Evolutionary conservation across 2,888 invertebrate genomes (phyloP).

Genomic region (Scaptomyza parva): DNA sequence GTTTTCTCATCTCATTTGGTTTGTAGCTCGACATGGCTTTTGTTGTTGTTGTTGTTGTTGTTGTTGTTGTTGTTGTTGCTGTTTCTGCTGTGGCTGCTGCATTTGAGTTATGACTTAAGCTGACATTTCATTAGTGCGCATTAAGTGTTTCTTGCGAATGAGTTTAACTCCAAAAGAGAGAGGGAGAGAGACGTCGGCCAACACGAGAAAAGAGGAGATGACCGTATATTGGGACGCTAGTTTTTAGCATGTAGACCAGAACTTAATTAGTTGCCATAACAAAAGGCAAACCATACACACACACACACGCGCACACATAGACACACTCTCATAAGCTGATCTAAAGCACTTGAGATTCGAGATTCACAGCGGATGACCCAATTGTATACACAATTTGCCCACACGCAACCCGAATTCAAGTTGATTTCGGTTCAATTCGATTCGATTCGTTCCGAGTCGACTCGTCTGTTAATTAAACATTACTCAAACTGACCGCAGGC

Average conservation of each 20-base stretch:
- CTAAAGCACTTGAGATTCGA: conserved; percentile 25
- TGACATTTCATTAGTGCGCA: conserved; percentile 83
- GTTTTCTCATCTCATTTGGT: conserved; percentile 39
- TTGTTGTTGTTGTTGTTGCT: conserved; percentile 44
- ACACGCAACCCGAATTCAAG: conserved; percentile 25
- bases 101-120: conserved; percentile 83
- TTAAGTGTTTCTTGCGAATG: conserved; percentile 77
- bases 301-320: conserved; percentile 38
- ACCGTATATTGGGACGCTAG: conserved; percentile 10
- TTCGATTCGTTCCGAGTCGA: conserved; percentile 5
- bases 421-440: neutral
- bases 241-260: conserved; percentile 26
- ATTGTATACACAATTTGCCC: conserved; percentile 42
- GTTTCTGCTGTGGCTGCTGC: conserved; percentile 46
- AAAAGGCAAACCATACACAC: conserved; percentile 31
- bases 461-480: conserved; percentile 68
- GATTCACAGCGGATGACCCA: conserved; percentile 56
- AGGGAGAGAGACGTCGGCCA: conserved; percentile 39
- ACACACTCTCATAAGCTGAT: conserved; percentile 40
- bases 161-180: conserved; percentile 72
- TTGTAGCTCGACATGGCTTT: conserved; percentile 26
- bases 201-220: conserved; percentile 1
- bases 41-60: conserved; percentile 20
- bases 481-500: conserved; percentile 64
- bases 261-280: conserved; percentile 67